Evolutionary conservation across 2,888 invertebrate genomes (phyloP).

Genomic region (Frankliniella intonsa): DNA sequence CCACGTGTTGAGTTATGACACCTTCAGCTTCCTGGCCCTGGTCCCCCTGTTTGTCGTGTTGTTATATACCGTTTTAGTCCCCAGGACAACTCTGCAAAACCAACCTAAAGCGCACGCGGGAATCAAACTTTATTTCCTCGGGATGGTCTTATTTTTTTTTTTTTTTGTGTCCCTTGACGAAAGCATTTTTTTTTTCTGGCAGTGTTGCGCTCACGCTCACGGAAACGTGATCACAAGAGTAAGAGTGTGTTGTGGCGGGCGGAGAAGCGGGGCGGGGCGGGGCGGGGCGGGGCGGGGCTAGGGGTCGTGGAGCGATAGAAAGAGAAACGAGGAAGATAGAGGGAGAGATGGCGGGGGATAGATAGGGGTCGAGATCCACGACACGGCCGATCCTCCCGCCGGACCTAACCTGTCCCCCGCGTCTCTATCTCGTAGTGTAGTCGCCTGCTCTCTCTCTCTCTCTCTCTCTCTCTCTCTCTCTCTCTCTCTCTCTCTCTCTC

Average conservation of each 20-base stretch:
- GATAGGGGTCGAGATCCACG: neutral
- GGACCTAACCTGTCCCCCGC: neutral
- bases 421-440: neutral
- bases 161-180: too few species aligned
- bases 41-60: too few species aligned
- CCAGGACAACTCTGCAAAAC: too few species aligned
- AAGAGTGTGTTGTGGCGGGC: neutral
- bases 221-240: neutral
- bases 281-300: neutral
- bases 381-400: neutral
- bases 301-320: neutral
- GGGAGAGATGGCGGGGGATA: neutral
- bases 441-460: neutral
- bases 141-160: too few species aligned
- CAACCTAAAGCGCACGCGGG: too few species aligned
- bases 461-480: neutral
- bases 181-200: too few species aligned
- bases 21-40: too few species aligned
- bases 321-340: neutral
- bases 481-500: neutral
- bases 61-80: too few species aligned
- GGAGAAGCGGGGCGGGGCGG: neutral
- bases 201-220: too few species aligned
- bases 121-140: too few species aligned
- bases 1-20: neutral